Base-by-base conservation (phyloP, 2,797 vertebrate species). In the Pampus argenteus region DNA sequence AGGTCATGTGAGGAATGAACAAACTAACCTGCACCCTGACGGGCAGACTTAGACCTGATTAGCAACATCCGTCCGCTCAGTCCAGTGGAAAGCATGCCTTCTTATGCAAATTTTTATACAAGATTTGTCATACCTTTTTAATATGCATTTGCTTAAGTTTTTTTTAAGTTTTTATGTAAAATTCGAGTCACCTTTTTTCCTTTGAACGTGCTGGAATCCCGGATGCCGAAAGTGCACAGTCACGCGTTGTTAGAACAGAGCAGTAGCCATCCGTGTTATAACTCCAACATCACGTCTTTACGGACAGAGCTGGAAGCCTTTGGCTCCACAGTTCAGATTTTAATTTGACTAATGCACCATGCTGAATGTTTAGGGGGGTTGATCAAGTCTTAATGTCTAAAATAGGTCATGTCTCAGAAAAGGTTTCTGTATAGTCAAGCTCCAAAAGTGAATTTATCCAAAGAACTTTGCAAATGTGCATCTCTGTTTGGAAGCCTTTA, bases 61-160 rank as follows among this genome's bases (percentile, higher is more conserved):
- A 66, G 83, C 82, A 80, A 54, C 81, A 71, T 61, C 78, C 65
- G 83, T 86, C 86, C 85, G 61, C 74, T 86, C 77, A 22, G 81
- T 79, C 79, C 36, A 69, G 86, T 80, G 78, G 82, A 87, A 64
- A 69, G 78, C 91, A 93, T 91, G 91, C 91, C 91, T 89, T 92
- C 88, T 95, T 95, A 94, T 94, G 94, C 94, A 95, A 95, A 86
- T 85, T 92, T 94, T 94, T 92, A 92, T 92, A 94, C 78, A 51
- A 78, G 81, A 84, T 86, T 91, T 89, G 83, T 92, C 66, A 55
- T 79, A 76, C 47, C 60, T 81, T 92, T 93, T 93, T 85, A 80
- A 92, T 93, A 94, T 93, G 91, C 91, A 93, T 94, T 90, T 85
- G 76, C 34, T 78, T 91, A 86, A 85, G 28, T 74, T 87, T 78